A percentile compares a stretch with the other conserved stretches of the same genome.
These are phyloP conservation scores for Tachysurus fulvidraco DNA, from an alignment of 2,113 vertebrate species.

Conservation along the genomic window DNA sequence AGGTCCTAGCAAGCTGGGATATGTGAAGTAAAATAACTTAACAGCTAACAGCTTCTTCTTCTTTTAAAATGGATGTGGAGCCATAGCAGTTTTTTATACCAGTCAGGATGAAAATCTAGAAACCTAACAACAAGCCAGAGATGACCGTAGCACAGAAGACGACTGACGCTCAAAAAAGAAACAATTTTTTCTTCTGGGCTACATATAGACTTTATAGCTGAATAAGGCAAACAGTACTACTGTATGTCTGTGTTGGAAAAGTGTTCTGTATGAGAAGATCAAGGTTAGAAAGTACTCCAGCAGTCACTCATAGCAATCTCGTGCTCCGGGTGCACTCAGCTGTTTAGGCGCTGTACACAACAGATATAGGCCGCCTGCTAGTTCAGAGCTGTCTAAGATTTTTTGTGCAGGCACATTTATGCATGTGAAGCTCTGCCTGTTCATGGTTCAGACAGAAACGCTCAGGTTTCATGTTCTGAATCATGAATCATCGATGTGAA, in stretches of 20 bases:
- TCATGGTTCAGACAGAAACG: constrained; percentile 5
- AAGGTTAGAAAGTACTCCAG: neutral
- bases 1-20: no score
- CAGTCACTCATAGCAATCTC: neutral
- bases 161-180: neutral
- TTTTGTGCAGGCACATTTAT: neutral
- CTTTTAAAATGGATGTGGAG: neutral
- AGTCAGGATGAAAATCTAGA: neutral
- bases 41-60: no score
- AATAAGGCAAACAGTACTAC: neutral
- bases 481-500: neutral
- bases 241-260: neutral
- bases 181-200: neutral
- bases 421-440: constrained; percentile 15
- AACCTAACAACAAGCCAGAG: neutral
- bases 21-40: no score
- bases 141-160: neutral
- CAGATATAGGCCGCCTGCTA: constrained; percentile 10
- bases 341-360: constrained; percentile 6
- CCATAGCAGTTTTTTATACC: neutral
- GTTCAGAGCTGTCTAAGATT: constrained; percentile 1
- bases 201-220: no score
- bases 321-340: neutral
- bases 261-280: neutral
- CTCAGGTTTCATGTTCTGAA: constrained; percentile 34